Percentiles rank a stretch among this genome's conserved stretches.
phyloP scores from a whole-genome alignment of 2,113 vertebrate genomes.

The Platysternon megacephalum region DNA sequence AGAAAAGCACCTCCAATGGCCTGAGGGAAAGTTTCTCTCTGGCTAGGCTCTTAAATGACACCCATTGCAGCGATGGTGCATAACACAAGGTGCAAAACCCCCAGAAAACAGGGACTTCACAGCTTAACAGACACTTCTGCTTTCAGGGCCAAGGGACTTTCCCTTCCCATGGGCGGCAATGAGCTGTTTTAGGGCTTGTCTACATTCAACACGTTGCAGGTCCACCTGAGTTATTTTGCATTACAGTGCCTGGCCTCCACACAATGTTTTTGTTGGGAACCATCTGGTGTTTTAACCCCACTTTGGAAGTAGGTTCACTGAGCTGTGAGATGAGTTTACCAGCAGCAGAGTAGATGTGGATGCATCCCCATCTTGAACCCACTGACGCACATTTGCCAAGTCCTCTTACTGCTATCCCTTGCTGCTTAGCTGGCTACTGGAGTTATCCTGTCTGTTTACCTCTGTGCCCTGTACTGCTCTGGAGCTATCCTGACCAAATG shows the following conservation, averaged over 20 bases:
- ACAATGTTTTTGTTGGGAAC: not conserved
- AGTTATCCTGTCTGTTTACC: no score
- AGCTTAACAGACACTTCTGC: slow-evolving; percentile 17
- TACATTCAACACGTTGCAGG: not conserved
- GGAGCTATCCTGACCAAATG: not conserved
- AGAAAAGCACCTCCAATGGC: not conserved
- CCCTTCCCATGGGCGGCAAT: not conserved
- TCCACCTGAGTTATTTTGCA: not conserved
- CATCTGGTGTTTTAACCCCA: not conserved
- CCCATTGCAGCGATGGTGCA: rapidly evolving
- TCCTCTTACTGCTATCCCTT: not conserved
- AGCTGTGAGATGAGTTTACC: not conserved
- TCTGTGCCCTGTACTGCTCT: no score
- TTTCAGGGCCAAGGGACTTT: slow-evolving; percentile 37
- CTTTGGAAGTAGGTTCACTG: not conserved
- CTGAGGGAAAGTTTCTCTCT: no score
- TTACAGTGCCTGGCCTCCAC: not conserved
- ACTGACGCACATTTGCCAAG: not conserved
- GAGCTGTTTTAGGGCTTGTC: not conserved
- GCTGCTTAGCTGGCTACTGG: not conserved
- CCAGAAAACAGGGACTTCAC: slow-evolving; percentile 36
- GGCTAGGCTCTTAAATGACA: not conserved
- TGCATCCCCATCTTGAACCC: not conserved
- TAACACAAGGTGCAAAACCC: not conserved
- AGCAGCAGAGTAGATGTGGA: not conserved